A percentile compares a stretch with the other conserved stretches of the same genome.
phyloP scores from a whole-genome alignment of 2,888 invertebrate species.

The Palloptera scutellata region DNA sequence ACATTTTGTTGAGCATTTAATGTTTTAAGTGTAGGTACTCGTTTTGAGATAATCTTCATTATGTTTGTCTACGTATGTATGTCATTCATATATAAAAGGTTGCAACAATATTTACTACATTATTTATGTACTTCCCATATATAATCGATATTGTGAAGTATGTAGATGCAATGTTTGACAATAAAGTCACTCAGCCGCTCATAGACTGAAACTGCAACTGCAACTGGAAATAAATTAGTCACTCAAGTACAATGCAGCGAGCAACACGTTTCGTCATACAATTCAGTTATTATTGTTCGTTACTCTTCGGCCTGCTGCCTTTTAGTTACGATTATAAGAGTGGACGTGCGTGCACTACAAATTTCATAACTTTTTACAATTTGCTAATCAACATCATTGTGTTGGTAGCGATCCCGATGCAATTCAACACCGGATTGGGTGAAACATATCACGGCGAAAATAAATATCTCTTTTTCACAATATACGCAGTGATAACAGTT shows the following conservation, averaged over 20 bases:
- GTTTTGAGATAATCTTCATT: background rate
- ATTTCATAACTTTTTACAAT: background rate
- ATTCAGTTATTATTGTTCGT: constrained; percentile 5
- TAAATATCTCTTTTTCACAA: background rate
- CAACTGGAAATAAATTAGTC: background rate
- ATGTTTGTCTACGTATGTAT: too few species aligned
- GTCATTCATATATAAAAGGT: too few species aligned
- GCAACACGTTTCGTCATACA: background rate
- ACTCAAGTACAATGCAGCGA: constrained; percentile 6
- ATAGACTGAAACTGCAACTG: background rate
- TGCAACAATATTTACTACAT: background rate
- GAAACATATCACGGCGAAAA: background rate
- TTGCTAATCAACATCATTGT: background rate
- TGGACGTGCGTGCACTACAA: background rate
- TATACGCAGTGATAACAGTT: background rate
- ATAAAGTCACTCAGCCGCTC: background rate
- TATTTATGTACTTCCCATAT: too few species aligned
- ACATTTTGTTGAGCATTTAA: too few species aligned
- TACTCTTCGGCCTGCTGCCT: background rate
- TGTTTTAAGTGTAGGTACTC: background rate
- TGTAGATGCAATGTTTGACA: too few species aligned
- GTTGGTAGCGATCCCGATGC: background rate
- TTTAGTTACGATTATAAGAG: constrained; percentile 12
- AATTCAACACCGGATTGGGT: background rate
- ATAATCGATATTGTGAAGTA: background rate